Evolutionary conservation across 2,888 invertebrate genomes (phyloP), one percentile per base, ranked within the genome.

Genomic region (Deilephila elpenor): DNA sequence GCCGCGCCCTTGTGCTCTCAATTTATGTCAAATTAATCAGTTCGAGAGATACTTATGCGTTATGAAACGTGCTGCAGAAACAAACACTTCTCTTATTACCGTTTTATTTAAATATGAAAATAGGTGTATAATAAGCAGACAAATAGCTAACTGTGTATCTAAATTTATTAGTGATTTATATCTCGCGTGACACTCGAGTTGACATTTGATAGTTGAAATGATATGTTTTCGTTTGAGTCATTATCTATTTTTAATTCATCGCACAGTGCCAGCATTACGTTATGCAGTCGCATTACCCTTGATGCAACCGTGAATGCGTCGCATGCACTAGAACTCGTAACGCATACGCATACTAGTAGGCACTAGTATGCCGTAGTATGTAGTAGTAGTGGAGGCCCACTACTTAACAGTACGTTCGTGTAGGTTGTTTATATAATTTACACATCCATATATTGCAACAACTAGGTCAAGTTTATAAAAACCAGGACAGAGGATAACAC

Each of bases 401-500:
- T 80, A 81, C 83, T 87, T 86, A 85, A 83, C 82, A 86, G 83
- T 87, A 80, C 80, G 83, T 81, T 82, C 86, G 83, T 86, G 86
- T 86, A 86, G 77, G 78, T 78, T 84, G 83, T 87, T 87, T 87
- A 88, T 87, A 80, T 82, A 86, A 83, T 84, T 86, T 86, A 88
- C 84, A 86, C 87, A 87, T 86, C 84, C 82, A 88, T 86, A 83
- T 83, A 84, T 80, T 79, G 83, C 75, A 64, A 77, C 78, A 93
- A 90, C 84, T 93, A 79, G 91, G 93, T 92, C 93, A 93, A 93
- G 93, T 92, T 93, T 91, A 90, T 84, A 82, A 84, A 89, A 91
- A 89, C 88, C 89, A 91, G 93, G 90, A 85, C 93, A 90, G 93
- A 93, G 93, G 93, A 93, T 91, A 93, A 92, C 88, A 90, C 85